These are phyloP conservation scores for Megaceryle alcyon DNA, from an alignment of 2,797 vertebrate genomes.

Conservation along the genomic window DNA sequence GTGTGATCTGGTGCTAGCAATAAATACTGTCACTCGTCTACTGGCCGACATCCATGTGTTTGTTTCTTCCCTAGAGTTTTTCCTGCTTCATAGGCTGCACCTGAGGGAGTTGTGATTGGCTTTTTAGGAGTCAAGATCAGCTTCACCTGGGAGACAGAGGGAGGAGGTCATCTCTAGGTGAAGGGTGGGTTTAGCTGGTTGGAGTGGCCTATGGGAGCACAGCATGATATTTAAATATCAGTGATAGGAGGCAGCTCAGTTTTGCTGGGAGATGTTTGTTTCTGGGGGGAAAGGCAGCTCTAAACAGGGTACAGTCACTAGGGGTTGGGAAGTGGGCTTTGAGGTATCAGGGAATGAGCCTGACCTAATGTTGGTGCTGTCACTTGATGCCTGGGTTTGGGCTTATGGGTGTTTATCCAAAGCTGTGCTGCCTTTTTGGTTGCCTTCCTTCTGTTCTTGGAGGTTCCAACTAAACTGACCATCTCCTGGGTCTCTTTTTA, in stretches of 20 bases:
- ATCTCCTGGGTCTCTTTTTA: background rate
- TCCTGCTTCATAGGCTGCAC: background rate
- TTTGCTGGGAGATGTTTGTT: background rate
- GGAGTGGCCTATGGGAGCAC: background rate
- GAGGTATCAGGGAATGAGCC: background rate
- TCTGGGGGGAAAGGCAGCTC: fast-evolving
- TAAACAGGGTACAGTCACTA: fast-evolving
- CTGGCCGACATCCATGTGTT: background rate
- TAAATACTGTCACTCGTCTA: background rate
- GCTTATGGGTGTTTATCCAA: background rate
- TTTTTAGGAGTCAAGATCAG: background rate
- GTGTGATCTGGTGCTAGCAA: background rate
- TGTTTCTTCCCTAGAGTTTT: background rate
- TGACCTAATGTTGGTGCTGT: background rate
- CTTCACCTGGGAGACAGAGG: background rate
- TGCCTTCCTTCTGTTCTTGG: background rate
- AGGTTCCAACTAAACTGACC: background rate
- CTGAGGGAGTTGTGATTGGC: background rate
- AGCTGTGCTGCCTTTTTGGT: background rate
- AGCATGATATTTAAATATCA: background rate
- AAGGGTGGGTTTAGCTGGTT: background rate
- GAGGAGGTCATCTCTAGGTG: background rate
- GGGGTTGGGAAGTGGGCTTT: background rate
- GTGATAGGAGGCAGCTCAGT: fast-evolving
- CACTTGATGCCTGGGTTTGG: background rate